These are phyloP conservation scores for Palythoa grandis DNA, from an alignment of 92 coral and sea anemone genomes.

Conservation along the genomic window DNA sequence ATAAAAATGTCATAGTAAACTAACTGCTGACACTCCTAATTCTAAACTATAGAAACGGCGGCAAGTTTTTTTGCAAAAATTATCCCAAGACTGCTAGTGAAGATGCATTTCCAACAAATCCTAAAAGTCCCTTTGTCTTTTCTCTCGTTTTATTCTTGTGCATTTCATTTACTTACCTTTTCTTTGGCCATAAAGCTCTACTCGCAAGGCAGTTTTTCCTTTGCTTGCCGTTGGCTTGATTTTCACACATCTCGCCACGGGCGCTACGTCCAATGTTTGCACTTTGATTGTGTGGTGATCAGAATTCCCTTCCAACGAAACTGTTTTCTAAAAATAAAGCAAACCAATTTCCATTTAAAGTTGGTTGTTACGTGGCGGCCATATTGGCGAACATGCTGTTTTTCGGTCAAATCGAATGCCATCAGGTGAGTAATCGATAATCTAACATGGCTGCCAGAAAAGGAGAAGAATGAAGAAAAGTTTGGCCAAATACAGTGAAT, in stretches of 20 bases:
- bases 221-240: slow-evolving; percentile 5
- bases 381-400: neutral
- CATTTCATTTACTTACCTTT: neutral
- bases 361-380: neutral
- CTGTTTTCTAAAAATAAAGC: neutral
- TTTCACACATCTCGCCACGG: slow-evolving; percentile 8
- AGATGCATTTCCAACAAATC: neutral
- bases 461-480: too few relatives aligned
- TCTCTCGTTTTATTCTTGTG: neutral
- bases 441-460: too few relatives aligned
- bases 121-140: neutral
- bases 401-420: too few relatives aligned
- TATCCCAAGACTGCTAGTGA: neutral
- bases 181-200: slow-evolving; percentile 8
- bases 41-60: too few relatives aligned
- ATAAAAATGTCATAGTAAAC: too few relatives aligned
- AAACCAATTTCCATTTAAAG: too few relatives aligned
- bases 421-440: too few relatives aligned
- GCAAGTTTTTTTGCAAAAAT: neutral
- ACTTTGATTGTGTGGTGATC: neutral
- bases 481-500: too few relatives aligned
- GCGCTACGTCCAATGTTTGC: neutral
- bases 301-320: slow-evolving; percentile 7
- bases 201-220: neutral
- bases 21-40: too few relatives aligned